Evolutionary conservation across 1,140 invertebrate species (phyloP), one percentile per base, ranked within the genome.

Genomic region (Drosophila ananassae): DNA sequence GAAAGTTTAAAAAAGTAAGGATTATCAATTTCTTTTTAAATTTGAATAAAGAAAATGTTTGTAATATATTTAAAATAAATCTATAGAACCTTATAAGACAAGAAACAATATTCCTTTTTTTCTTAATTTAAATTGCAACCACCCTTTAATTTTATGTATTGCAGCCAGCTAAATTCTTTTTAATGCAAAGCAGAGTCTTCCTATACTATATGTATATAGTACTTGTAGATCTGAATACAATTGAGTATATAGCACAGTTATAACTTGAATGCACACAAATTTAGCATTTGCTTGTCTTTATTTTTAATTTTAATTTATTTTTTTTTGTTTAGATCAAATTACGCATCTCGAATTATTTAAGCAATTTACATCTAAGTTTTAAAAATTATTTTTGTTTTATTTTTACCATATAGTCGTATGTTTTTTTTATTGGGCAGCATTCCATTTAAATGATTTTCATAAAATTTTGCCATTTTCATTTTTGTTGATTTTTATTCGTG

Each of bases 171-270:
- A 68, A 69, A 56, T 69, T 69, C 66, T 13, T 57, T 37, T 47
- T 57, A 53, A 53, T 21, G 24, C 48, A 53, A 77, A 84, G 81
- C 76, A 59, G 82, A 74, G 69, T 73, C 74, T 75, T 63, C 6
- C 13, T 44, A 21, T 17, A 37, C 34, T 13, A 52, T 52, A 32
- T 30, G 47, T 69, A 55, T 12, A 77, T 69, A 69, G 48, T 71
- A 82, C 68, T 61, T 37, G 68, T 73, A 78, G 73, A 76, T 77
- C 52, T 73, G 77, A 63, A 80, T 77, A 85, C 67, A 78, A 72
- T 67, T 75, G 81, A 87, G 82, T 85, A 80, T 69, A 84, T 84
- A 84, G 80, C 80, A 85, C 77, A 85, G 74, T 63, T 84, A 81
- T 69, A 84, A 64, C 41, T 80, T 58, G 54, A 89, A 89, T 72